A percentile compares a stretch with the other conserved stretches of the same genome.
phyloP scores from a whole-genome alignment of 2,113 vertebrate genomes.

The Lophura nycthemera region DNA sequence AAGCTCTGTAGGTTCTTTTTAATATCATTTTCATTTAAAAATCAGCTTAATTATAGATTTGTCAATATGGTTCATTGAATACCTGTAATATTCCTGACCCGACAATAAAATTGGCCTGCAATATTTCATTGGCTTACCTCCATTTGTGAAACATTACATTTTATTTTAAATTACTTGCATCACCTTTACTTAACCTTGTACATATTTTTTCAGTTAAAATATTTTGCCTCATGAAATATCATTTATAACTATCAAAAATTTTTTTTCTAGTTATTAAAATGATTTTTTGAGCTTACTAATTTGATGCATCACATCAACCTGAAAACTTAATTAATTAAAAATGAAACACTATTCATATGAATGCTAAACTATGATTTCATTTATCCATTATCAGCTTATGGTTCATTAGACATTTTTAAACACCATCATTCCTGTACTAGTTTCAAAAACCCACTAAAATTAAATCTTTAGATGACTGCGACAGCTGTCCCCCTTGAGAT shows the following conservation, averaged over 20 bases:
- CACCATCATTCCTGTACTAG: background rate
- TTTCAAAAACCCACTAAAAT: conserved; percentile 1
- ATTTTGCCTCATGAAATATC: background rate
- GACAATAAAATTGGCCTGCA: background rate
- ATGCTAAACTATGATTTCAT: background rate
- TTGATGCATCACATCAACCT: background rate
- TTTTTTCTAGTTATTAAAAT: background rate
- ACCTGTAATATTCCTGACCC: background rate
- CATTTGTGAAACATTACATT: background rate
- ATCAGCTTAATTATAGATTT: background rate
- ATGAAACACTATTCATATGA: background rate
- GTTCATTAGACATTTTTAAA: background rate
- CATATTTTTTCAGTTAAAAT: background rate
- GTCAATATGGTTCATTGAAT: background rate
- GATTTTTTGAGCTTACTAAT: background rate
- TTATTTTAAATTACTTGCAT: background rate
- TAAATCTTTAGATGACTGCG: background rate
- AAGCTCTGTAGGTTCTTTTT: background rate
- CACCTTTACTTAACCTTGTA: background rate
- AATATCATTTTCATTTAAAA: background rate
- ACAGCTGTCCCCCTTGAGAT: background rate
- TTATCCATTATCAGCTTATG: background rate
- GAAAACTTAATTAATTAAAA: background rate
- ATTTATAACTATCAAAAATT: background rate
- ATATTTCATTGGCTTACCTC: background rate